Evolutionary conservation across 2,113 vertebrate species (phyloP).

Genomic region (Drymodes brunneopygia): DNA sequence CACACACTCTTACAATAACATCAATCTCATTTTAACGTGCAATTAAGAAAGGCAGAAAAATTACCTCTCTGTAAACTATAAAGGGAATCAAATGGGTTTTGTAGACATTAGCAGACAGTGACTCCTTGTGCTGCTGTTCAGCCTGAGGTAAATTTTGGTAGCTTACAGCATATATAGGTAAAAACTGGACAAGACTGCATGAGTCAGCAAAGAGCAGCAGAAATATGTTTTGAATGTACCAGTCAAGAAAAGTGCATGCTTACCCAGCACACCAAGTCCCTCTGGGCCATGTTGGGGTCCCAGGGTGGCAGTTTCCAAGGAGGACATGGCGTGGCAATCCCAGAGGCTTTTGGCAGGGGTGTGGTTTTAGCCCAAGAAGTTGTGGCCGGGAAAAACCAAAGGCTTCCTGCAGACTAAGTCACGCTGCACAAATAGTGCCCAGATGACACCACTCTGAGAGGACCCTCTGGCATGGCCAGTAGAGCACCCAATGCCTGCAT

Average conservation of each 20-base stretch:
- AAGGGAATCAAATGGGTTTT: not conserved
- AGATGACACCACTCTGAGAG: not conserved
- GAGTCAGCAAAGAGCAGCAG: not conserved
- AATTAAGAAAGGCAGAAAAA: not conserved
- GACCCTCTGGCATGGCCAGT: not conserved
- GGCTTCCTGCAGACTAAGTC: not conserved
- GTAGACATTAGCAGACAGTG: not conserved
- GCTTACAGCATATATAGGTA: fast-evolving
- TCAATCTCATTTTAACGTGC: not conserved
- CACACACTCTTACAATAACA: not conserved
- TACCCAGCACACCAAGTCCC: fast-evolving
- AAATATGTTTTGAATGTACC: not conserved
- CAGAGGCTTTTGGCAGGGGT: not conserved
- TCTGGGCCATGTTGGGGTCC: fast-evolving
- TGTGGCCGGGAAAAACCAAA: not conserved
- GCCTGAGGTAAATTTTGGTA: not conserved
- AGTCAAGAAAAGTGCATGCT: not conserved
- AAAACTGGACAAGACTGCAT: not conserved
- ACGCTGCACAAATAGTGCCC: not conserved
- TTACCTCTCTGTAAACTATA: not conserved
- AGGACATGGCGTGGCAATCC: fast-evolving
- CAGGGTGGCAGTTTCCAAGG: not conserved
- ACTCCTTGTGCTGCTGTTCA: not conserved
- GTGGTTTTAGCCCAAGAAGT: not conserved
- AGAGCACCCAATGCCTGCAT: not conserved